Percentiles rank a stretch among this genome's conserved stretches.
phyloP scores from a whole-genome alignment of 2,888 invertebrate genomes.

The Melieria picta region DNA sequence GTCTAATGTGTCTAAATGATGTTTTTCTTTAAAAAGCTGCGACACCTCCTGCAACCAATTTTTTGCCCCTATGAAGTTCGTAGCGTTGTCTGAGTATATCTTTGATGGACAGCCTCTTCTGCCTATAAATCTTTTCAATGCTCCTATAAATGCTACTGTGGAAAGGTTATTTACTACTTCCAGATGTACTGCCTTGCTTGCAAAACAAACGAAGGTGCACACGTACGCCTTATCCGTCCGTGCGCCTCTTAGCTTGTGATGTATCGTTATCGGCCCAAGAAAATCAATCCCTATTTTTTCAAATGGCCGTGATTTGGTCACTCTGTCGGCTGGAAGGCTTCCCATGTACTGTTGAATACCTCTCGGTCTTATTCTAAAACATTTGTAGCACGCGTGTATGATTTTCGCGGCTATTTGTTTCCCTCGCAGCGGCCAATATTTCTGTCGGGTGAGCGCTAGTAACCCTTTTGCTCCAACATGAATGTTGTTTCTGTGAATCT shows the following conservation, averaged over 20 bases:
- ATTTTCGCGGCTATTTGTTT: constrained; percentile 21
- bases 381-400: constrained; percentile 21
- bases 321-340: constrained; percentile 8
- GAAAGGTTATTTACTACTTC: too few relatives aligned
- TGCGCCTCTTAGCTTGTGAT: too few relatives aligned
- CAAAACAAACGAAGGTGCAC: too few relatives aligned
- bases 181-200: too few relatives aligned
- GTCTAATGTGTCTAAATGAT: constrained; percentile 26
- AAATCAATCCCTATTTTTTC: constrained; percentile 5
- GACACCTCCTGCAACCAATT: not conserved
- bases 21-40: constrained; percentile 23
- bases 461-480: constrained; percentile 21
- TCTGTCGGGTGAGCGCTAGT: constrained; percentile 18
- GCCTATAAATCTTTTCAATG: too few relatives aligned
- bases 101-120: too few relatives aligned
- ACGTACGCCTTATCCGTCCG: too few relatives aligned
- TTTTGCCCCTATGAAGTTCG: too few relatives aligned
- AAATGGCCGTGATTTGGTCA: not conserved
- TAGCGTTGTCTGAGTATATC: too few relatives aligned
- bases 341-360: constrained; percentile 2
- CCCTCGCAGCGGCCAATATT: constrained; percentile 24
- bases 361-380: constrained; percentile 8
- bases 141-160: too few relatives aligned
- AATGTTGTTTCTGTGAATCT: constrained; percentile 13
- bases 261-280: constrained; percentile 8